Evolutionary conservation across 2,888 invertebrate genomes (phyloP).

Genomic region (Platypus cylindrus): DNA sequence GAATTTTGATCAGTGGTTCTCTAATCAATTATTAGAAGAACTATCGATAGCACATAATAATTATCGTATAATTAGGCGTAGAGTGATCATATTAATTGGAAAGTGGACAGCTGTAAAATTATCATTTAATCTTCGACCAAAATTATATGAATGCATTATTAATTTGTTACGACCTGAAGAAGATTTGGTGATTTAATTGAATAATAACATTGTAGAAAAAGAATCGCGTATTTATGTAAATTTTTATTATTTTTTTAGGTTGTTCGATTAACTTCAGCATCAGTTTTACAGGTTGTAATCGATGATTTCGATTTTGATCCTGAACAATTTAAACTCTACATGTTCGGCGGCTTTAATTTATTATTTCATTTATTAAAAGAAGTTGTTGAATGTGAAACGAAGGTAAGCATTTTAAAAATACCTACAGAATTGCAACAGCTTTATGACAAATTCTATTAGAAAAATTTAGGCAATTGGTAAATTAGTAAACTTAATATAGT

Average conservation of each 20-base stretch:
- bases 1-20: conserved; percentile 89
- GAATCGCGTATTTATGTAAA: too few species aligned
- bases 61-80: conserved; percentile 69
- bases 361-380: conserved; percentile 77
- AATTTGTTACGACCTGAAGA: conserved; percentile 56
- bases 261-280: conserved; percentile 75
- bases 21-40: conserved; percentile 67
- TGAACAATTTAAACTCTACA: conserved; percentile 73
- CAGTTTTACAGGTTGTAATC: conserved; percentile 69
- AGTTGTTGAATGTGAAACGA: conserved; percentile 84
- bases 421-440: too few species aligned
- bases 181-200: conserved; percentile 76
- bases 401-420: too few species aligned
- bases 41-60: conserved; percentile 69
- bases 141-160: conserved; percentile 66
- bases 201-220: too few species aligned
- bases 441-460: too few species aligned
- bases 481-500: too few species aligned
- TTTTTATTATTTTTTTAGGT: conserved; percentile 9
- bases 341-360: conserved; percentile 64
- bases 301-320: conserved; percentile 88
- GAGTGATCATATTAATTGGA: conserved; percentile 76
- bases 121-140: conserved; percentile 62
- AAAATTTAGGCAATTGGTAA: too few species aligned
- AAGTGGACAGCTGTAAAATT: conserved; percentile 75